Conservation (phyloP, 2,113 vertebrate genomes). For the Misgurnus anguillicaudatus region DNA sequence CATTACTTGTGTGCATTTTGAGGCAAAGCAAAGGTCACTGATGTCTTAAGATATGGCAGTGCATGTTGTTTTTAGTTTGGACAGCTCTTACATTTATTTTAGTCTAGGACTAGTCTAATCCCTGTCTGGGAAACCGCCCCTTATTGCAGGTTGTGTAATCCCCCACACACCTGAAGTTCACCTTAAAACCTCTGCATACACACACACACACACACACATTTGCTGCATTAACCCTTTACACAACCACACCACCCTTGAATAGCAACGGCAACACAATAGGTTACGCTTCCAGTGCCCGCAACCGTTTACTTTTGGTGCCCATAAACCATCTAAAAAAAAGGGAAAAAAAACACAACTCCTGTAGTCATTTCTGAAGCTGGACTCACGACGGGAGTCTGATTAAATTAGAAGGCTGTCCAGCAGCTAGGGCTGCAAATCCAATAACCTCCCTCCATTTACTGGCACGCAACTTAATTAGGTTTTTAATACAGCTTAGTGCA, state of each 20-base stretch:
- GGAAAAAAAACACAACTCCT: conserved; percentile 33
- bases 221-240: conserved; percentile 48
- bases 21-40: too few relatives aligned
- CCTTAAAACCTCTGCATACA: conserved; percentile 44
- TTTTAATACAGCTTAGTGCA: conserved; percentile 90
- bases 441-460: conserved; percentile 82
- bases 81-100: too few relatives aligned
- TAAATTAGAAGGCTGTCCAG: conserved; percentile 74
- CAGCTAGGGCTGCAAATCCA: conserved; percentile 86
- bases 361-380: conserved; percentile 53
- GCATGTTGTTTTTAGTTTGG: too few relatives aligned
- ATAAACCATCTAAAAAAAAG: conserved; percentile 28
- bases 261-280: conserved; percentile 36
- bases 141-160: conserved; percentile 48
- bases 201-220: too few relatives aligned
- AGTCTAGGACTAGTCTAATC: too few relatives aligned
- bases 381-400: conserved; percentile 68
- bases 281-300: too few relatives aligned
- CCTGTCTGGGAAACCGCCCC: too few relatives aligned
- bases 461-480: conserved; percentile 92
- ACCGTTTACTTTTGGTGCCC: background rate
- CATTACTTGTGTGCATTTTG: too few relatives aligned
- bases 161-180: conserved; percentile 45
- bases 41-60: too few relatives aligned
- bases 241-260: conserved; percentile 52